Conservation (phyloP, 1,140 invertebrate species). For the Triops longicaudatus region DNA sequence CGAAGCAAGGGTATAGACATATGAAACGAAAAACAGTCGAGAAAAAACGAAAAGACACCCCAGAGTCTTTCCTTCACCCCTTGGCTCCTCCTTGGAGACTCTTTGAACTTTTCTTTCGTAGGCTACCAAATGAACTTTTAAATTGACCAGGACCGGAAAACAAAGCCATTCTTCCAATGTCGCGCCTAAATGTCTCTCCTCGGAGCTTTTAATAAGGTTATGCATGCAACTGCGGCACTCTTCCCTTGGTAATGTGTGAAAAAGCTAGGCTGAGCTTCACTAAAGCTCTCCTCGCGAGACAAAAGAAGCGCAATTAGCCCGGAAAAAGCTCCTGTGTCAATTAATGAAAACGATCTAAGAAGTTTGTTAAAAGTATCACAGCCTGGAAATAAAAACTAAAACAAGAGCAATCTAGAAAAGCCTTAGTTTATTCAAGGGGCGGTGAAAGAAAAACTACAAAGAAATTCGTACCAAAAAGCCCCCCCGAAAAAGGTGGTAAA, state of each 20-base stretch:
- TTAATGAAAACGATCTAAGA: constrained; percentile 8
- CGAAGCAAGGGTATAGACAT: constrained; percentile 7
- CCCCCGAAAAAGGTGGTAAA: not conserved
- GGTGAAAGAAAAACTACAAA: not conserved
- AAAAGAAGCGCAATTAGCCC: constrained; percentile 11
- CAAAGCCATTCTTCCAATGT: constrained; percentile 15
- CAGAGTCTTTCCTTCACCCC: not conserved
- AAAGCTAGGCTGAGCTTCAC: not conserved
- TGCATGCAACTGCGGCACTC: constrained; percentile 2
- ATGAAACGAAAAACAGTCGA: not conserved
- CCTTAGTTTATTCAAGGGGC: not conserved
- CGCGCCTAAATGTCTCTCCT: constrained; percentile 4
- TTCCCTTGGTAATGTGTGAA: constrained; percentile 3
- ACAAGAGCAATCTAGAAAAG: not conserved
- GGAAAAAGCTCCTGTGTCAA: not conserved
- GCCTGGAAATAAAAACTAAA: not conserved
- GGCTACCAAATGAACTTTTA: constrained; percentile 9
- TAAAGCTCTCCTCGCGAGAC: not conserved
- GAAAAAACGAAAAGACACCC: not conserved
- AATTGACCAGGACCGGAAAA: constrained; percentile 14
- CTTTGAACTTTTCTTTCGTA: not conserved
- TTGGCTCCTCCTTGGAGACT: not conserved
- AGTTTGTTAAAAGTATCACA: not conserved
- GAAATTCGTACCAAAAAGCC: not conserved
- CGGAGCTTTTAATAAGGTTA: constrained; percentile 15